These are phyloP conservation scores for Oncorhynchus masou DNA, from an alignment of 2,113 vertebrate genomes.

Conservation along the genomic window DNA sequence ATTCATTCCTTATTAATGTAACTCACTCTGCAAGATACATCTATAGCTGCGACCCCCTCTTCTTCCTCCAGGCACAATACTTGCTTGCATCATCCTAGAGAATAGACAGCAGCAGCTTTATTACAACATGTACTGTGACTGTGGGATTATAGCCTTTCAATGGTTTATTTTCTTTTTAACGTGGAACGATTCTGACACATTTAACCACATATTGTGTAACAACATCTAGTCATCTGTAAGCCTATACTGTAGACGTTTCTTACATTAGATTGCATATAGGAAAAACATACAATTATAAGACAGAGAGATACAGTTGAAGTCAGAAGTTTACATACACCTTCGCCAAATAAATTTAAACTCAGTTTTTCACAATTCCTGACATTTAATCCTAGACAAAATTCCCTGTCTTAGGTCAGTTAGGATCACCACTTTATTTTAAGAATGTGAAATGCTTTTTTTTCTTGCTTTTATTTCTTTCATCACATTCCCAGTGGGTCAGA, in stretches of 20 bases:
- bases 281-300: background rate
- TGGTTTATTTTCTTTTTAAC: background rate
- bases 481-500: no score
- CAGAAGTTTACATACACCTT: no score
- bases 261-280: background rate
- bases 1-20: slow-evolving; percentile 14
- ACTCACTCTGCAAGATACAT: slow-evolving; percentile 22
- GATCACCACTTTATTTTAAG: no score
- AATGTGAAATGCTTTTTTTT: no score
- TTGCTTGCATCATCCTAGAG: background rate
- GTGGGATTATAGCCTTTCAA: background rate
- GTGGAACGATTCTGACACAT: background rate
- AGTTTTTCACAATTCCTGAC: no score
- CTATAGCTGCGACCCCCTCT: slow-evolving; percentile 2
- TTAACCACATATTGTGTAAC: background rate
- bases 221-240: background rate
- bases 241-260: background rate
- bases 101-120: background rate
- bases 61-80: slow-evolving; percentile 4
- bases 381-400: no score
- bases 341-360: no score
- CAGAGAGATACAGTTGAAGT: no score
- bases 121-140: background rate
- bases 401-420: no score
- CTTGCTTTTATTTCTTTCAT: no score